These are phyloP conservation scores for Liasis olivaceus DNA, from an alignment of 2,797 vertebrate species.

Conservation along the genomic window DNA sequence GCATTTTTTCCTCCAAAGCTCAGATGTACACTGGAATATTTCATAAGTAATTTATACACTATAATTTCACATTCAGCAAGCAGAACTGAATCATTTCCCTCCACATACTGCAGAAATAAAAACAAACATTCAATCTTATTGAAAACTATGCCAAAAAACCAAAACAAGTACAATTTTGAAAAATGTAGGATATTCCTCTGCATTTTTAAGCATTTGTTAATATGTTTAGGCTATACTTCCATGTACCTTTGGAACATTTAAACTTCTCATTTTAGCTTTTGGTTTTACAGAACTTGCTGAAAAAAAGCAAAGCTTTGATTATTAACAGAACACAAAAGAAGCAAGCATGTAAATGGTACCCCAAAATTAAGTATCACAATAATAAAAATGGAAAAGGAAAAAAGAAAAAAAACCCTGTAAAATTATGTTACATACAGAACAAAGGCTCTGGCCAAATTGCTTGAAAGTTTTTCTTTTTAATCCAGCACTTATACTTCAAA, in stretches of 20 bases:
- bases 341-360: background rate
- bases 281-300: background rate
- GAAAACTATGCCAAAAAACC: background rate
- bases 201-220: background rate
- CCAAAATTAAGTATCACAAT: background rate
- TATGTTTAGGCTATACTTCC: background rate
- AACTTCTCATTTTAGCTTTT: background rate
- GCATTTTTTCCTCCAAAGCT: background rate
- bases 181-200: background rate
- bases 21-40: background rate
- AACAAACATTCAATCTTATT: background rate
- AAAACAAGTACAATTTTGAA: background rate
- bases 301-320: background rate
- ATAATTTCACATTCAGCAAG: background rate
- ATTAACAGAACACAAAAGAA: background rate
- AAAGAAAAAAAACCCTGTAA: background rate
- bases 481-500: background rate
- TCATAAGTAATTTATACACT: background rate
- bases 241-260: background rate
- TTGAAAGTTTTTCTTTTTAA: background rate
- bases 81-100: background rate
- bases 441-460: background rate
- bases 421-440: background rate
- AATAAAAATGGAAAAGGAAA: background rate
- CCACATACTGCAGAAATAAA: background rate